Conservation (phyloP, 2,888 invertebrate genomes). For the Plebejus argus region DNA sequence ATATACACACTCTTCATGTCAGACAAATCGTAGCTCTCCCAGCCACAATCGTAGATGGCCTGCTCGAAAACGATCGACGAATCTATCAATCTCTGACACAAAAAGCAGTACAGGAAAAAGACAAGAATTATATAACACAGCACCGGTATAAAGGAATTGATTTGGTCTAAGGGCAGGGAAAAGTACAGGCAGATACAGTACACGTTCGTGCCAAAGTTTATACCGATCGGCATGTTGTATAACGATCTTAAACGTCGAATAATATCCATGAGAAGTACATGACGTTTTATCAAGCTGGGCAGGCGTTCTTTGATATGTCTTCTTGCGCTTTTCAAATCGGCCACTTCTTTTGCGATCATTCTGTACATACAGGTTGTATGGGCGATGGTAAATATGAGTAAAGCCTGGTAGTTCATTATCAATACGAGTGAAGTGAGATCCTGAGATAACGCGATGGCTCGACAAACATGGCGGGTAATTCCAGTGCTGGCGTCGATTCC, state of each 20-base stretch:
- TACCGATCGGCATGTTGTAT: conserved; percentile 55
- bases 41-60: conserved; percentile 24
- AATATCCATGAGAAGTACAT: conserved; percentile 52
- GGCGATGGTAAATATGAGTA: conserved; percentile 59
- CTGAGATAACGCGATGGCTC: conserved; percentile 49
- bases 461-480: conserved; percentile 60
- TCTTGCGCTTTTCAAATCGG: neutral
- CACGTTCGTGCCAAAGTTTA: conserved; percentile 39
- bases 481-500: conserved; percentile 46
- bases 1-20: conserved; percentile 27
- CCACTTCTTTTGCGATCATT: neutral
- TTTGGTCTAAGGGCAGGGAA: conserved; percentile 11
- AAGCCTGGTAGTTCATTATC: conserved; percentile 60
- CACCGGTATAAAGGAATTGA: conserved; percentile 1
- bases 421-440: conserved; percentile 54
- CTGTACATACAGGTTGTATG: conserved; percentile 63
- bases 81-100: conserved; percentile 29
- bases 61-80: neutral
- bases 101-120: conserved; percentile 26
- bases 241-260: conserved; percentile 54
- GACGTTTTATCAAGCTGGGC: conserved; percentile 51
- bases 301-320: neutral
- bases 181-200: conserved; percentile 26
- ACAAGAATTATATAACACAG: conserved; percentile 3
- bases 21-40: conserved; percentile 16